A percentile compares a stretch with the other conserved stretches of the same genome.
Conservation (phyloP, 37 sponge, comb jelly and placozoan genomes). For the Aphrocallistes beatrix region DNA sequence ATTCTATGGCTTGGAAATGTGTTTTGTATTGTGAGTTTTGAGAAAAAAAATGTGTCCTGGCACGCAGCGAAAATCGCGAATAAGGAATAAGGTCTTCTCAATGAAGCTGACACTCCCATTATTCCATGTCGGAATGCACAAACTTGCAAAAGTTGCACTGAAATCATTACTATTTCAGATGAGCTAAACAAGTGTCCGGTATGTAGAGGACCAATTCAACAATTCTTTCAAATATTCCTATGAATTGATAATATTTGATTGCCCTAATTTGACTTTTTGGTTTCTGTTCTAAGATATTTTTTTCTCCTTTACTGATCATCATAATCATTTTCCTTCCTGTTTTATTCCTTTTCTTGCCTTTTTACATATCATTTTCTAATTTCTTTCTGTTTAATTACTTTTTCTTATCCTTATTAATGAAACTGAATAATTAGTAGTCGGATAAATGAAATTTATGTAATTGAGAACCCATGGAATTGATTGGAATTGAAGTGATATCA, state of each 20-base stretch:
- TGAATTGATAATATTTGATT: background rate
- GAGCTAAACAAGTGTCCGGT: background rate
- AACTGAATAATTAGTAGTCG: background rate
- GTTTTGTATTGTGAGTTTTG: no score
- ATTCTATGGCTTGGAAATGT: no score
- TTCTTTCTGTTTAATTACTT: background rate
- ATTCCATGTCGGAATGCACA: background rate
- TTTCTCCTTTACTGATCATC: background rate
- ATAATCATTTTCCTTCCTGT: background rate
- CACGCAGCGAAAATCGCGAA: no score
- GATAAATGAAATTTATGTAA: no score
- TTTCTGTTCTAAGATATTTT: background rate
- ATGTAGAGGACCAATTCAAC: background rate
- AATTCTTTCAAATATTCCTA: background rate
- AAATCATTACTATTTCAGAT: background rate
- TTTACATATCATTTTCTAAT: background rate
- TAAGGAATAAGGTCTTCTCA: background rate
- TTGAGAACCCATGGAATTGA: background rate
- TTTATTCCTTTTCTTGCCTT: background rate
- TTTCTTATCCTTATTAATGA: background rate
- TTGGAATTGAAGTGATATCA: background rate
- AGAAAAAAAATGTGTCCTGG: no score
- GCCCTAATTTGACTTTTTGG: background rate
- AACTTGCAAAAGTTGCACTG: background rate
- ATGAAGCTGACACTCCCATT: background rate